phyloP scores from a whole-genome alignment of 2,113 vertebrate species.

The Columba janthina region DNA sequence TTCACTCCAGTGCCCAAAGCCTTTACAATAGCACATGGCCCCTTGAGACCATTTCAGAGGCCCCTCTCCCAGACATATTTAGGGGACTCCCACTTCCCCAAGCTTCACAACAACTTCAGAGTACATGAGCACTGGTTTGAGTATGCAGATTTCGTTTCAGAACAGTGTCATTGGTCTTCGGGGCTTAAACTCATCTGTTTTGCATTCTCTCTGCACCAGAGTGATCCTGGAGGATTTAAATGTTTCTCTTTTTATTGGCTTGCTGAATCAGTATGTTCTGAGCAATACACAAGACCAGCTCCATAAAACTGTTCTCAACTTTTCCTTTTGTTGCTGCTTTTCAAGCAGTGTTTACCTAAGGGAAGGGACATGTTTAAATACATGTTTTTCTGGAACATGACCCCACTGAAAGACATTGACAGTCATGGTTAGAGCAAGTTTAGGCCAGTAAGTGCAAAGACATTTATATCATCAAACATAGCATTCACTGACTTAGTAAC shows the following conservation, averaged over 20 bases:
- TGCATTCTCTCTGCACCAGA: not conserved
- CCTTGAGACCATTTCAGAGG: not conserved
- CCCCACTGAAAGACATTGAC: not conserved
- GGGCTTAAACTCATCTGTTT: not conserved
- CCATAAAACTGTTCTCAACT: not conserved
- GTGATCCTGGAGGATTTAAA: not conserved
- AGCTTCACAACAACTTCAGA: not conserved
- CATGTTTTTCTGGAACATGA: not conserved
- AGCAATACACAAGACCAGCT: not conserved
- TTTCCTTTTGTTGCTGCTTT: not conserved
- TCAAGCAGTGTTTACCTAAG: constrained; percentile 7
- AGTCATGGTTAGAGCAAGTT: constrained; percentile 15
- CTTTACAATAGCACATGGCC: not conserved
- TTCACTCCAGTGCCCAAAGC: not conserved
- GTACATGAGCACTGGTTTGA: not conserved
- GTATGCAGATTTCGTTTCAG: not conserved
- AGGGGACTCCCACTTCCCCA: not conserved
- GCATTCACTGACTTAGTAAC: not conserved
- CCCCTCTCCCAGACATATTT: not conserved
- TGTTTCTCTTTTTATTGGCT: not conserved
- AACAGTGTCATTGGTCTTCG: not conserved
- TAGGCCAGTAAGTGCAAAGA: constrained; percentile 19
- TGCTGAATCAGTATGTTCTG: not conserved
- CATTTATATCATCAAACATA: not conserved
- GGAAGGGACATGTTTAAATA: not conserved